Base-by-base conservation (phyloP, 2,113 vertebrate species). In the Stegostoma tigrinum region DNA sequence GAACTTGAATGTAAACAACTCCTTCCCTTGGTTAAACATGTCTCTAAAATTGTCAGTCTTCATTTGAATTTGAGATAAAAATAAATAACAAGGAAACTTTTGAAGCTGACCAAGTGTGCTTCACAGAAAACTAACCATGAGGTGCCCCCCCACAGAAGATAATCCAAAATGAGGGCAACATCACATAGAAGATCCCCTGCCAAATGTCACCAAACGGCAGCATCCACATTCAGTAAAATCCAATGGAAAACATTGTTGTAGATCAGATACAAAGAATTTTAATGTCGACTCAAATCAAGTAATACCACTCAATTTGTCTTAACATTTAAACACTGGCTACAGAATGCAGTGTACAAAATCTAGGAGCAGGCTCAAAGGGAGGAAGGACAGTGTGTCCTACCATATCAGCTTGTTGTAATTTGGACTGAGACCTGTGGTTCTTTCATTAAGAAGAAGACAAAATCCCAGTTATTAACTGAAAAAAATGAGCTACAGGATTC, bases 221-320 rank as follows among this genome's bases (percentile, higher is more conserved):
- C 99, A 99, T 99, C 99, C 99, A 99, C 0, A 99, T 99, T 99
- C 99, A 99, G 97, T 99, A 98, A 96, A 99, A 99, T 7, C 99
- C 99, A 0, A 99, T 97, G 34, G 99, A 99, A 97, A 99, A 99
- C 99, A 66, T 21, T 91, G 55, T 38, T 61, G 38, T 34, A 91
- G 55, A 38, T 23, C 55, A 91, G 89, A 38, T 8, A 19, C 61
- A 91, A 55, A n/a, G 38, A 66, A 66, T 91, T 91, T 66, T 66
- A 91, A 91, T 66, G 34, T 66, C 66, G 52, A 90, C 52, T 34
- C 55, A 91, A n/a, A 91, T 38, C 34, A 91, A 91, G 38, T n/a
- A 66, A 21, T 19, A 66, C 89, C 34, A 91, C 19, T 27, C 61
- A 91, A 21, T 91, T 1, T 66, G 17, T 38, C 61, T 42, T 83